Conservation (phyloP, 2,797 vertebrate genomes). For the Oreortyx pictus region DNA sequence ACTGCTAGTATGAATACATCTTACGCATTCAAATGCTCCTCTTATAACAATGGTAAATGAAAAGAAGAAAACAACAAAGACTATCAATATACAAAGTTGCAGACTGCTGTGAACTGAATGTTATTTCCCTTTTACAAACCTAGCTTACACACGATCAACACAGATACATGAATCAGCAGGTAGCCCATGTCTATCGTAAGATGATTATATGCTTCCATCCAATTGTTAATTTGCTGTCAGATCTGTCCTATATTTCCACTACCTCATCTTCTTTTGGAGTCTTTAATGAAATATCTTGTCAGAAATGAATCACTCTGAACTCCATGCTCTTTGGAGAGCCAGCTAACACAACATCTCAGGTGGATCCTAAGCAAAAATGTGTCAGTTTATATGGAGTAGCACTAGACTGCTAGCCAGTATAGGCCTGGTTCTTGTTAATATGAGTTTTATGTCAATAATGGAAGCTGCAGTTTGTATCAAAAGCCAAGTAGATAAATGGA, state of each 20-base stretch:
- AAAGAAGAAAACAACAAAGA: background rate
- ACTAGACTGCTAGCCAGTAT: background rate
- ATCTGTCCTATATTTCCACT: background rate
- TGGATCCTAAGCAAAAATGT: background rate
- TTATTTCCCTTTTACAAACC: background rate
- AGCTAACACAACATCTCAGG: background rate
- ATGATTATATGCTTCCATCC: background rate
- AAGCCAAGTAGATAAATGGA: background rate
- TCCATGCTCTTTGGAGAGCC: background rate
- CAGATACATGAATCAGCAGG: background rate
- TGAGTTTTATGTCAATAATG: background rate
- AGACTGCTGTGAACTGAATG: background rate
- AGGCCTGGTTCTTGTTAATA: background rate
- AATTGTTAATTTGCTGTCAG: background rate
- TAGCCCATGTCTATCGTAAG: background rate
- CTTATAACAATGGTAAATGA: background rate
- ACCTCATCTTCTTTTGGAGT: background rate
- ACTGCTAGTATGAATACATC: background rate
- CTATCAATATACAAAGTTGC: background rate
- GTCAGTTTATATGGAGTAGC: background rate
- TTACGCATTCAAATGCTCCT: background rate
- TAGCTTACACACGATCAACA: background rate
- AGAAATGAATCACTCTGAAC: background rate
- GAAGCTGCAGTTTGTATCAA: background rate
- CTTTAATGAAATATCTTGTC: background rate